Evolutionary conservation across 30 jellyfish, hydroid and myxozoan genomes (phyloP).

Genomic region (Aurelia aurita complex sp. Pacific): DNA sequence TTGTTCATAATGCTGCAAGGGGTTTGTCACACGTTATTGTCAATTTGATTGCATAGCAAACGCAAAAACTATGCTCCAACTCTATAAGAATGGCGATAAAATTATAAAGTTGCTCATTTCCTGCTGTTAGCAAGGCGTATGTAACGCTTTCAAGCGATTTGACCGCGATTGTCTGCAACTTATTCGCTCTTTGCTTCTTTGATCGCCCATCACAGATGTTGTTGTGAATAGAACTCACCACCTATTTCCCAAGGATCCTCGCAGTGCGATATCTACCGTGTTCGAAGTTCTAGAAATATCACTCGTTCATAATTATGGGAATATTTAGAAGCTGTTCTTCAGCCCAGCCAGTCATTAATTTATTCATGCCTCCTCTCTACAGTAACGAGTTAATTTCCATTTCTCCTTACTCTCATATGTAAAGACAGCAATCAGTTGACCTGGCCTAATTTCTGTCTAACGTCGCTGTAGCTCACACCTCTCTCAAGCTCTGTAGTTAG

Average conservation of each 20-base stretch:
- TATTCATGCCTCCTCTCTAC: slow-evolving; percentile 52
- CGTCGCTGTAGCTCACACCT: slow-evolving; percentile 7
- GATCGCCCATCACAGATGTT: slow-evolving; percentile 53
- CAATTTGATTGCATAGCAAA: no score
- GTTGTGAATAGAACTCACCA: slow-evolving; percentile 12
- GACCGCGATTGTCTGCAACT: slow-evolving; percentile 21
- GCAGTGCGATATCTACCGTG: slow-evolving; percentile 21
- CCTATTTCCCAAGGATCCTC: slow-evolving; percentile 43
- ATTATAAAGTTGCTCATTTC: background rate
- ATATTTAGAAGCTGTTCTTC: slow-evolving; percentile 25
- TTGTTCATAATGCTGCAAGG: no score
- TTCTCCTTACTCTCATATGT: slow-evolving; percentile 26
- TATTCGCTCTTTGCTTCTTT: slow-evolving; percentile 4
- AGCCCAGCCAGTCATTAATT: slow-evolving; percentile 49
- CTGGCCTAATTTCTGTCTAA: background rate
- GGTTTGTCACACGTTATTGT: no score
- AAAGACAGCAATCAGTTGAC: slow-evolving; percentile 3
- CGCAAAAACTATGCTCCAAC: no score
- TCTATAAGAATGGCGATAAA: no score
- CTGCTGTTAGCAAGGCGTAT: background rate
- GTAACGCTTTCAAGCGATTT: background rate
- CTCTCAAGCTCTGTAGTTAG: background rate
- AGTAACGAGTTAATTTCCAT: slow-evolving; percentile 39
- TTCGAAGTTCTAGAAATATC: slow-evolving; percentile 18
- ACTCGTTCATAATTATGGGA: slow-evolving; percentile 40